These are phyloP conservation scores for Stenolophus ochropezus DNA, from an alignment of 2,888 invertebrate genomes.

Conservation along the genomic window DNA sequence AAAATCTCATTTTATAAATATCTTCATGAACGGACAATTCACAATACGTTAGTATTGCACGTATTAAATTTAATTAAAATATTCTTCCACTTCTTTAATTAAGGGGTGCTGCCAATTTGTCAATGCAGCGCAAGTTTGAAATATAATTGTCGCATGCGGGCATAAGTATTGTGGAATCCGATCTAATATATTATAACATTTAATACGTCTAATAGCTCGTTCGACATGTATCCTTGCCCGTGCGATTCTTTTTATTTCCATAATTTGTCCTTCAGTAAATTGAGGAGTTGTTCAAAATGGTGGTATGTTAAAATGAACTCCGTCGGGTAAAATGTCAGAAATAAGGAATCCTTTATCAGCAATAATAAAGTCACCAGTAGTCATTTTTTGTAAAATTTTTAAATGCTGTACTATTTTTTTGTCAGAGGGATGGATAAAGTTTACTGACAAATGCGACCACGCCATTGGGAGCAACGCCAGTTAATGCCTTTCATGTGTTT, in stretches of 20 bases:
- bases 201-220: constrained; percentile 64
- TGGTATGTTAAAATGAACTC: constrained; percentile 65
- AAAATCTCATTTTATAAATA: too few relatives aligned
- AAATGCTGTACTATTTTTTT: constrained; percentile 25
- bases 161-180: background rate
- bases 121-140: background rate
- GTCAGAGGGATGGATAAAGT: constrained; percentile 46
- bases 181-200: constrained; percentile 53
- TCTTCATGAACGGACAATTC: too few relatives aligned
- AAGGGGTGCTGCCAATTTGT: background rate
- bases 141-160: background rate
- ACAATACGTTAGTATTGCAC: too few relatives aligned
- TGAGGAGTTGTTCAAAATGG: constrained; percentile 63
- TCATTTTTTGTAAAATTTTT: constrained; percentile 34
- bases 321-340: constrained; percentile 63
- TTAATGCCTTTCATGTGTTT: background rate
- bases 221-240: constrained; percentile 64
- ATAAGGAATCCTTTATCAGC: constrained; percentile 66
- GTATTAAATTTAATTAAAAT: background rate
- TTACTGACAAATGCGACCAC: background rate
- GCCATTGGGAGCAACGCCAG: background rate
- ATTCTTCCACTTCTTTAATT: background rate
- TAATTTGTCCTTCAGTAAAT: constrained; percentile 63
- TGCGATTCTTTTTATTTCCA: constrained; percentile 63
- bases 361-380: constrained; percentile 64